A percentile compares a stretch with the other conserved stretches of the same genome.
Conservation (phyloP, 2,113 vertebrate genomes). For the Oreochromis aureus region DNA sequence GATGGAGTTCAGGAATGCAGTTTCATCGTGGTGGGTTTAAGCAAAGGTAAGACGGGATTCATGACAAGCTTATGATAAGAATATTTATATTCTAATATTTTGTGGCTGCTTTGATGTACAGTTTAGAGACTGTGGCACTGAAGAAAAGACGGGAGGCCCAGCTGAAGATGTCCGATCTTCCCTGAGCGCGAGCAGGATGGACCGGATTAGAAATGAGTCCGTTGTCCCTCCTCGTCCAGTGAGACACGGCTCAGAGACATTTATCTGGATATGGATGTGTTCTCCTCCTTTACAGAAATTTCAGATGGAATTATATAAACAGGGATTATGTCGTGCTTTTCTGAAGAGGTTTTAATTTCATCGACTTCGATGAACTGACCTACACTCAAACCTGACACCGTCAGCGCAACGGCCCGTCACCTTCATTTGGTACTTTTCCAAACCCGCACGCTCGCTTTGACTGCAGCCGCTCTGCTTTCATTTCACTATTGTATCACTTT, state of each 20-base stretch:
- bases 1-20: background rate
- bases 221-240: no score
- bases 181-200: background rate
- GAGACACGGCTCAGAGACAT: background rate
- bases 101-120: background rate
- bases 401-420: fast-evolving
- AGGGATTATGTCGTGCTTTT: background rate
- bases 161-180: fast-evolving
- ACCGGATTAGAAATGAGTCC: no score
- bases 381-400: background rate
- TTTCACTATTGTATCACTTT: background rate
- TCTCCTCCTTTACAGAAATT: background rate
- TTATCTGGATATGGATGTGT: background rate
- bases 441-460: background rate
- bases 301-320: background rate
- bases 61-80: background rate
- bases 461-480: background rate
- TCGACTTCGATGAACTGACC: background rate
- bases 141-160: background rate
- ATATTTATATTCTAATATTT: no score
- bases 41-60: background rate
- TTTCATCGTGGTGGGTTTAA: background rate
- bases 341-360: background rate
- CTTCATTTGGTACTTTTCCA: background rate
- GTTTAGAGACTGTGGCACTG: background rate